phyloP scores from a whole-genome alignment of 2,113 vertebrate species.

The Paracanthobrama guichenoti region DNA sequence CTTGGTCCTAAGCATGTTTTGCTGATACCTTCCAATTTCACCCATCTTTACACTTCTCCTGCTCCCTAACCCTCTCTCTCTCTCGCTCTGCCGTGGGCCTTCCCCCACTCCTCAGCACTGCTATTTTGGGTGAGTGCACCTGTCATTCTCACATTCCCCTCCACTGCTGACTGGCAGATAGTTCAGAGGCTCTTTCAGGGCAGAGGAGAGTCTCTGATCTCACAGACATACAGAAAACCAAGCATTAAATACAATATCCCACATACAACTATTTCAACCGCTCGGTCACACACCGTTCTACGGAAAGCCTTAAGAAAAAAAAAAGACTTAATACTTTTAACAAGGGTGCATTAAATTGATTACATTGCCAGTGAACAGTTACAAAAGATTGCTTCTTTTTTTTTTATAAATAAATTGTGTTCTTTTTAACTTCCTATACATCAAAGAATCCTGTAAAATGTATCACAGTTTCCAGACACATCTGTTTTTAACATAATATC shows the following conservation, averaged over 20 bases:
- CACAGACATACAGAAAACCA: background rate
- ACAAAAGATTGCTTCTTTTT: background rate
- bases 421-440: background rate
- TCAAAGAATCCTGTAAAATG: background rate
- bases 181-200: slow-evolving; percentile 61
- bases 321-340: background rate
- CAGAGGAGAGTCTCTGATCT: slow-evolving; percentile 34
- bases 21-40: slow-evolving; percentile 7
- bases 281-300: background rate
- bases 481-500: background rate
- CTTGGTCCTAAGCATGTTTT: background rate
- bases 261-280: background rate
- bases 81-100: slow-evolving; percentile 9
- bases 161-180: slow-evolving; percentile 79
- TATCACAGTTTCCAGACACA: background rate
- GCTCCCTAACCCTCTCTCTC: background rate
- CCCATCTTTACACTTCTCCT: slow-evolving; percentile 7
- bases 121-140: slow-evolving; percentile 79
- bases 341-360: background rate
- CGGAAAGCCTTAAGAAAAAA: background rate
- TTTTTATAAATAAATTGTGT: background rate
- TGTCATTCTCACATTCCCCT: slow-evolving; percentile 79
- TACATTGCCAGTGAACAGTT: background rate
- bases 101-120: slow-evolving; percentile 50
- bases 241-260: background rate